Percentiles rank a stretch among this genome's conserved stretches.
phyloP scores from a whole-genome alignment of 2,888 invertebrate species.

The Pyralis farinalis region DNA sequence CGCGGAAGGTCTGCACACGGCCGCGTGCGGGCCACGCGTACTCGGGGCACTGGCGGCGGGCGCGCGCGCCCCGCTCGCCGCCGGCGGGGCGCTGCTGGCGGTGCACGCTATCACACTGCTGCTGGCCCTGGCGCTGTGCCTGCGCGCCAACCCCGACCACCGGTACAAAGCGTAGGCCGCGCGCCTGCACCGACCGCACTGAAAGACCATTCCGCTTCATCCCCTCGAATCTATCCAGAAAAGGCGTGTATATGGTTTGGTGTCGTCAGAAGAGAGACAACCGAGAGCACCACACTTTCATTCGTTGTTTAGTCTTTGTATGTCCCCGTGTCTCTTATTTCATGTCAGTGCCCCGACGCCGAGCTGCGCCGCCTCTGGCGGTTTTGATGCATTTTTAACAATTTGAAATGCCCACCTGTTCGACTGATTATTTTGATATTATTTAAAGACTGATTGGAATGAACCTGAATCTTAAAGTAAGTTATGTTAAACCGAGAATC shows the following conservation, averaged over 20 bases:
- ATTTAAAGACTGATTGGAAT: slow-evolving; percentile 4
- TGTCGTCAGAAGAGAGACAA: no score
- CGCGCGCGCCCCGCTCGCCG: slow-evolving; percentile 45
- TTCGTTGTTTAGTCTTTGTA: no score
- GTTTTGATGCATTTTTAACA: no score
- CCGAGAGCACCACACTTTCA: no score
- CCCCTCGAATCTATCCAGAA: no score
- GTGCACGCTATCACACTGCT: slow-evolving; percentile 57
- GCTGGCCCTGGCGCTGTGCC: slow-evolving; percentile 59
- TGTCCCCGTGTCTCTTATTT: no score
- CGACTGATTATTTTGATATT: background rate
- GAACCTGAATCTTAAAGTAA: background rate
- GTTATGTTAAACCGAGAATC: no score
- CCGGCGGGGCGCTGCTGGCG: slow-evolving; percentile 49
- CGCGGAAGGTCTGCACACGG: slow-evolving; percentile 37
- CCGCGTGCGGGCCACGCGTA: slow-evolving; percentile 48
- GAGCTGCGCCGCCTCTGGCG: no score
- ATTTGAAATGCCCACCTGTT: no score
- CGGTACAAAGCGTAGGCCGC: slow-evolving; percentile 51
- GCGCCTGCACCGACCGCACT: slow-evolving; percentile 3
- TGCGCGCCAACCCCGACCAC: slow-evolving; percentile 43
- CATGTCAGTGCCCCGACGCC: no score
- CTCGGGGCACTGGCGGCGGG: slow-evolving; percentile 36
- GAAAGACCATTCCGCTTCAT: no score
- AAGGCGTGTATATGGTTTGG: no score